These are phyloP conservation scores for Saxicola maurus DNA, from an alignment of 2,797 vertebrate species.

Conservation along the genomic window DNA sequence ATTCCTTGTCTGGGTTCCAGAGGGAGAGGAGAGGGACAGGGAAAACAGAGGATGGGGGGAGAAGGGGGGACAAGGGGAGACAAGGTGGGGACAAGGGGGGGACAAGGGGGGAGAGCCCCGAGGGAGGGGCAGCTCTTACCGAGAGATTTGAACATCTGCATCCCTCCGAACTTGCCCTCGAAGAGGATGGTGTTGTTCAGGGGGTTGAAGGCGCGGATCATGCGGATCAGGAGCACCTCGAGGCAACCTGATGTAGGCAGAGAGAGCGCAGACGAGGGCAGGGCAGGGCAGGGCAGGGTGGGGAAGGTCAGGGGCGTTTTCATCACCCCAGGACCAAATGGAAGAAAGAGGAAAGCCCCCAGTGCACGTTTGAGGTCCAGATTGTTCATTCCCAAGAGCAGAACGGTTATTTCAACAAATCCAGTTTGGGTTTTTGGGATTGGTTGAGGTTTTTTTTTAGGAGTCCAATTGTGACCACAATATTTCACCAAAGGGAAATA, in stretches of 20 bases:
- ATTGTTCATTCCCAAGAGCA: not conserved
- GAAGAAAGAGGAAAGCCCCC: constrained; percentile 23
- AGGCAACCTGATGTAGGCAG: constrained; percentile 79
- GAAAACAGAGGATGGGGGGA: no score
- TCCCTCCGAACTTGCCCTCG: constrained; percentile 83
- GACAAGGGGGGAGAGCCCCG: fast-evolving
- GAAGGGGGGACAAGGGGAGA: not conserved
- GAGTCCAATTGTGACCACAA: not conserved
- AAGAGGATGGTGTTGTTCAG: constrained; percentile 87
- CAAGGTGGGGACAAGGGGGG: not conserved
- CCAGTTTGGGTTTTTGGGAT: not conserved
- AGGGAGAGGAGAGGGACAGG: not conserved
- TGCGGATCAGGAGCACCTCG: constrained; percentile 87
- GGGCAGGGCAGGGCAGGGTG: not conserved
- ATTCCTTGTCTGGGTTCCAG: not conserved
- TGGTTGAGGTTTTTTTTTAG: not conserved
- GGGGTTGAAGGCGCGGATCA: constrained; percentile 88
- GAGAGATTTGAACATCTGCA: constrained; percentile 86
- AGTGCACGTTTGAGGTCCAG: not conserved
- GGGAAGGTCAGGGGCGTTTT: constrained; percentile 38
- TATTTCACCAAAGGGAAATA: constrained; percentile 16
- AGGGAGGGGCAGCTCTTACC: constrained; percentile 69
- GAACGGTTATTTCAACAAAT: not conserved
- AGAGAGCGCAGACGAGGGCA: constrained; percentile 3
- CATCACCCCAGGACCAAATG: constrained; percentile 68